Evolutionary conservation across 2,113 vertebrate species (phyloP), one percentile per base, ranked within the genome.

Genomic region (Progne subis): DNA sequence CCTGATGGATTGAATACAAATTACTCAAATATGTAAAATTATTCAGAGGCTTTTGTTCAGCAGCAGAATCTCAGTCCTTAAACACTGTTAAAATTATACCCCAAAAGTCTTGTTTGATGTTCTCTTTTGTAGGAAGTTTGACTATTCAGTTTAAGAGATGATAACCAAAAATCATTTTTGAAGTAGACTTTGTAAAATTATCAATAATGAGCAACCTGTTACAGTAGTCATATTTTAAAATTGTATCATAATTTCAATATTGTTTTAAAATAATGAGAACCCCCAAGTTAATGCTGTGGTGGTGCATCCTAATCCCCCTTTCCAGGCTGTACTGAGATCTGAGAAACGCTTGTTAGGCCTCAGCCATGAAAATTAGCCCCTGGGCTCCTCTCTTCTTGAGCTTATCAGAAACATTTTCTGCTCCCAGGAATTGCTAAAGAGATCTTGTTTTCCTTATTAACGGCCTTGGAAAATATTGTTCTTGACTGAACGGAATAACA

Each of bases 301-400:
- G 23, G 28, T 47, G 11, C 41, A 59, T 31, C 25, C 25, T 0
- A 0, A 5, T 28, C 7, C 9, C 12, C 12, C 25, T 43, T 13
- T 43, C 20, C 20, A 50, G 7, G 20, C 34, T 18, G 4, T 13
- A 8, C 29, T 57, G 52, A 5, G 11, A 16, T 19, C 25, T 50
- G 34, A 67, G 25, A 50, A 85, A 34, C 18, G 3, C 19, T 59
- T 0, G 0, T 34, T 50, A 14, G 19, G 8, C 15, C 12, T 56
- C 0, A 1, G 15, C 10, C 12, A 47, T 41, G n/a, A n/a, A 29
- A 75, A 75, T 11, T 12, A 47, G 12, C 43, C 24, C 16, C 10
- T 21, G 20, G 52, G 31, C 61, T 59, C 5, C 20, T 25, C 16
- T 21, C 20, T 43, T 43, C 31, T 26, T 0, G 0, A 43, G 16